Conservation (phyloP, 1,140 invertebrate genomes). For the Papilio dardanus region DNA sequence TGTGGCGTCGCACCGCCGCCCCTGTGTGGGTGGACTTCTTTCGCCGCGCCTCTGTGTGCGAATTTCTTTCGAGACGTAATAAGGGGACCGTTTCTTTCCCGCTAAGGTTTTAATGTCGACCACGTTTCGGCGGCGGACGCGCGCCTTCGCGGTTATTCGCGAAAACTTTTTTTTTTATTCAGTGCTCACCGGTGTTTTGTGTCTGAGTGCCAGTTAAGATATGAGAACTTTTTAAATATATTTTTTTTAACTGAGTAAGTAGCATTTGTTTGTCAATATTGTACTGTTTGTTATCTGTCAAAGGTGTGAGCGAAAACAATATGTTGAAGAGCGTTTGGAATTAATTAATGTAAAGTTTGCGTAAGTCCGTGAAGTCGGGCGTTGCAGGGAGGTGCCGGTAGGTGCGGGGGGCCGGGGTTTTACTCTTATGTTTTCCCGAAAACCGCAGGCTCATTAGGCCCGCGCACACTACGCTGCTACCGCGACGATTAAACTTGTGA, state of each 20-base stretch:
- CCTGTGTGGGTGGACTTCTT: slow-evolving; percentile 78
- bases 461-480: slow-evolving; percentile 71
- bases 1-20: slow-evolving; percentile 55
- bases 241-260: slow-evolving; percentile 46
- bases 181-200: slow-evolving; percentile 62
- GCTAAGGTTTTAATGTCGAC: slow-evolving; percentile 82
- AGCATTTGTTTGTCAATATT: slow-evolving; percentile 44
- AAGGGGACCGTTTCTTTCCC: slow-evolving; percentile 82
- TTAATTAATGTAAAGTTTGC: slow-evolving; percentile 73
- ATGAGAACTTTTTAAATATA: slow-evolving; percentile 41
- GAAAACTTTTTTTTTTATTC: slow-evolving; percentile 67
- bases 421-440: slow-evolving; percentile 69
- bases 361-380: slow-evolving; percentile 59
- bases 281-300: slow-evolving; percentile 33
- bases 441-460: slow-evolving; percentile 79
- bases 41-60: slow-evolving; percentile 74
- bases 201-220: slow-evolving; percentile 50
- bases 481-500: slow-evolving; percentile 72
- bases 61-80: slow-evolving; percentile 82
- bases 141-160: slow-evolving; percentile 69
- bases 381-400: slow-evolving; percentile 41
- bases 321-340: slow-evolving; percentile 48
- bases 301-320: slow-evolving; percentile 38
- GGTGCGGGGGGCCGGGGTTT: slow-evolving; percentile 46
- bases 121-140: slow-evolving; percentile 79